Conservation (phyloP, 2,113 vertebrate genomes). For the Urocolius indicus region DNA sequence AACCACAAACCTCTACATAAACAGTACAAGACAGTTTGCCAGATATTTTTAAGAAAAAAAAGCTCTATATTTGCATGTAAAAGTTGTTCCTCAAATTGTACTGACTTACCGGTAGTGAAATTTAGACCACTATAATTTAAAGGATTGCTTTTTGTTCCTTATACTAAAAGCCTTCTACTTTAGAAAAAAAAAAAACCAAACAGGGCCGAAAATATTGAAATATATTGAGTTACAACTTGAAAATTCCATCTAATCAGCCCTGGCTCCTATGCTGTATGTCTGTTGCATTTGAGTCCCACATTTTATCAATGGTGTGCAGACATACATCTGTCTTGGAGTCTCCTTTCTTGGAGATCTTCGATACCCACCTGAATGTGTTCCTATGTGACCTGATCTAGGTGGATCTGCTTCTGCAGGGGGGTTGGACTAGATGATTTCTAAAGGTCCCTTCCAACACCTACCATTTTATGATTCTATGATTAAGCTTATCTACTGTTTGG, state of each 20-base stretch:
- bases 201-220: background rate
- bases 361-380: too few relatives aligned
- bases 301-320: background rate
- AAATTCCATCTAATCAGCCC: background rate
- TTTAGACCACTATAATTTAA: background rate
- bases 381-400: too few relatives aligned
- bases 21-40: background rate
- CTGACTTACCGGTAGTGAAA: background rate
- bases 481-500: background rate
- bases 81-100: background rate
- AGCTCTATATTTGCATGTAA: background rate
- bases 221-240: background rate
- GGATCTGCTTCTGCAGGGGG: too few relatives aligned
- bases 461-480: too few relatives aligned
- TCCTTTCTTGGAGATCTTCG: too few relatives aligned
- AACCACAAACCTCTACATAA: too few relatives aligned
- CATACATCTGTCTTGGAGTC: background rate
- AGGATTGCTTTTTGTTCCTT: background rate
- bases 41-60: background rate
- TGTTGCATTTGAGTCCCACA: rapidly evolving
- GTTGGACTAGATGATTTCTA: too few relatives aligned
- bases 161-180: background rate
- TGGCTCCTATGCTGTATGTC: background rate
- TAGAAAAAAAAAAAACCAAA: background rate
- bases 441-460: too few relatives aligned